Percentiles rank a stretch among this genome's conserved stretches.
These are phyloP conservation scores for Zelleria hepariella DNA, from an alignment of 2,888 invertebrate species.

Conservation along the genomic window DNA sequence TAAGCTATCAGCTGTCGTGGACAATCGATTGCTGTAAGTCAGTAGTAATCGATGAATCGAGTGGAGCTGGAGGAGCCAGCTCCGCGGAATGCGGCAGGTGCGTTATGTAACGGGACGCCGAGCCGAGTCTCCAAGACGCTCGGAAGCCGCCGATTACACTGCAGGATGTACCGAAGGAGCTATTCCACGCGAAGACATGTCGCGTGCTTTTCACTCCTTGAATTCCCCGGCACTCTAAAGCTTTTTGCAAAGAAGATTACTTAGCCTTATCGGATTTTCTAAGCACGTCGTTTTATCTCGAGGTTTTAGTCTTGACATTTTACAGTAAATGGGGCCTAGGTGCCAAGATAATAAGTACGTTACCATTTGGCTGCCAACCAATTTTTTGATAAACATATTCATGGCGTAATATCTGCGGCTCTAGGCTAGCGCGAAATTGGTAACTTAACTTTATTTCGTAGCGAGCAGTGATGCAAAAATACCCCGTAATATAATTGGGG, in stretches of 20 bases:
- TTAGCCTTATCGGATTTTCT: neutral
- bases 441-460: neutral
- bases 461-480: neutral
- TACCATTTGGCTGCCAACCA: neutral
- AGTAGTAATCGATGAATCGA: conserved; percentile 41
- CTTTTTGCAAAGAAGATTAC: neutral
- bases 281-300: neutral
- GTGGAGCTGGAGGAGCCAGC: neutral
- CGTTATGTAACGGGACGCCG: conserved; percentile 55
- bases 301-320: neutral
- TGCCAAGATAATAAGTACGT: neutral
- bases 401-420: neutral
- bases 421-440: neutral
- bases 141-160: conserved; percentile 7
- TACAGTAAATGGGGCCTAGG: neutral
- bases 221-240: neutral
- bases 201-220: neutral
- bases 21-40: conserved; percentile 22
- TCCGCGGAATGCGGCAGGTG: conserved; percentile 37
- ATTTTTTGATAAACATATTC: neutral
- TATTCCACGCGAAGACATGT: neutral
- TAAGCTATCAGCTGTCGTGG: conserved; percentile 61
- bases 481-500: conserved; percentile 1
- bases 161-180: conserved; percentile 1
- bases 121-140: conserved; percentile 9